Evolutionary conservation across 2,113 vertebrate species (phyloP), one percentile per base, ranked within the genome.

Genomic region (Sus scrofa): DNA sequence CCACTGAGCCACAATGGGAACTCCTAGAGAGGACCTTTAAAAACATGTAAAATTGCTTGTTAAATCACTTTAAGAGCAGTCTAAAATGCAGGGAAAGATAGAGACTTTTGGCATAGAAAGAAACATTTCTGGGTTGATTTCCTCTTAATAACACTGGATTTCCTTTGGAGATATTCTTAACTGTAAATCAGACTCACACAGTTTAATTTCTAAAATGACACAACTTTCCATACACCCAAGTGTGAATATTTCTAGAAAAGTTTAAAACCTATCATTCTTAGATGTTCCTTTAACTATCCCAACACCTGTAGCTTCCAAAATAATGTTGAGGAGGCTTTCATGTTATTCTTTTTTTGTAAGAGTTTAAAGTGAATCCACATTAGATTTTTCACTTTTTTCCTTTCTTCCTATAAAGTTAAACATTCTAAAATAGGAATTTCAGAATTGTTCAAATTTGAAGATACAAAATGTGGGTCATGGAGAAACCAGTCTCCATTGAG

Each of bases 381-480:
- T 95, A 34, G 32, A 77, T 4, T 74, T 95, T 85, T 82, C 0
- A 82, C 26, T 73, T 18, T 79, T 85, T 88, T 63, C 26, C 39
- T 65, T 94, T 65, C 63, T 89, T 89, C 8, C 6, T 88, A 71
- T 54, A 67, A 32, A 87, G 9, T 27, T 81, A 12, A 92, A 96
- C 84, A 52, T 83, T 94, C 26, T 82, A 22, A 95, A 14, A 60
- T 27, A 56, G 32, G 67, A 96, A 94, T 92, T 90, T 92, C 50
- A 89, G 20, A 91, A 79, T 83, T 86, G 9, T 26, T 67, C 84
- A 74, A 89, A 88, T 56, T 32, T 75, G 30, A 75, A 7, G 16
- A 65, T 82, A 73, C 68, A 18, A 37, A 78, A 88, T 82, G 19
- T 78, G 26, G 27, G 62, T 92, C 22, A 3, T 74, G 68, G 74